Percentiles rank a stretch among this genome's conserved stretches.
Evolutionary conservation across 2,113 vertebrate genomes (phyloP).

Genomic region (Mohoua ochrocephala): DNA sequence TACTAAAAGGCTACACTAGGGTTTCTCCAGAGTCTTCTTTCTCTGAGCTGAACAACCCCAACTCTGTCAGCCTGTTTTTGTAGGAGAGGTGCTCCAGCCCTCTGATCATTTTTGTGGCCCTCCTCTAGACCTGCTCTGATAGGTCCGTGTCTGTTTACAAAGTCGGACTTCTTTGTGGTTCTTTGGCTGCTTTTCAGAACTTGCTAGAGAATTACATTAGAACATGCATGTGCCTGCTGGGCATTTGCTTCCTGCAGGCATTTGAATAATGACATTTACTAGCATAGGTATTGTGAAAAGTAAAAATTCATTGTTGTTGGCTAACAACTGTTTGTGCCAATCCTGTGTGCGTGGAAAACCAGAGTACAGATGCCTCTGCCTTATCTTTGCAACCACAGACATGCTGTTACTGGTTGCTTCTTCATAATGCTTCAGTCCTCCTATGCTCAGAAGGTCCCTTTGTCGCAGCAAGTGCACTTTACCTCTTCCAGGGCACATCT

Average conservation of each 20-base stretch:
- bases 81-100: neutral
- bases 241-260: neutral
- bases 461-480: neutral
- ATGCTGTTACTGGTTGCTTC: neutral
- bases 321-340: neutral
- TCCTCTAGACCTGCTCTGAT: neutral
- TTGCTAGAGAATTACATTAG: neutral
- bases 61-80: neutral
- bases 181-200: neutral
- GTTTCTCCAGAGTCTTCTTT: neutral
- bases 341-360: neutral
- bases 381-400: neutral
- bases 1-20: neutral
- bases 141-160: neutral
- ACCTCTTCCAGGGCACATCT: neutral
- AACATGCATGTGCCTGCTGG: neutral
- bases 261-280: neutral
- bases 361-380: neutral
- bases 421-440: neutral
- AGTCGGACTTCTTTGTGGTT: neutral
- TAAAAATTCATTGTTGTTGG: neutral
- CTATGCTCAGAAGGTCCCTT: neutral
- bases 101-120: neutral
- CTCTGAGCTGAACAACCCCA: neutral
- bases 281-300: neutral